Evolutionary conservation across 92 coral and sea anemone species (phyloP).

Genomic region (Paragorgia papillata): DNA sequence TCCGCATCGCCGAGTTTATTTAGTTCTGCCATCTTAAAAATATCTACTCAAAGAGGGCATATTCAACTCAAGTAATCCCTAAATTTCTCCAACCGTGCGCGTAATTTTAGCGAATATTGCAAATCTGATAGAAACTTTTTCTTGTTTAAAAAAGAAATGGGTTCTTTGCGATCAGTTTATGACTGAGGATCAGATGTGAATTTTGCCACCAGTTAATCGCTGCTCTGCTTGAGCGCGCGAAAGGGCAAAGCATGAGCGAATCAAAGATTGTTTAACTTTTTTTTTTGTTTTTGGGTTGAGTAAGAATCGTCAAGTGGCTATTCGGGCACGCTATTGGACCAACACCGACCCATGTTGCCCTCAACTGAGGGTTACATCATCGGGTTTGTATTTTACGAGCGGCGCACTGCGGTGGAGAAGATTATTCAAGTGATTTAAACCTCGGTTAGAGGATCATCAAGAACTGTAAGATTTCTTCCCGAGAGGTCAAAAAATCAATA

Average conservation of each 20-base stretch:
- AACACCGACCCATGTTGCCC: not conserved
- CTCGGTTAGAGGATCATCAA: no score
- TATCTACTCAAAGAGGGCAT: not conserved
- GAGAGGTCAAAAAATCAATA: not conserved
- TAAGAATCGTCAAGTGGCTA: slow-evolving; percentile 8
- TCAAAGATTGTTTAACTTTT: slow-evolving; percentile 5
- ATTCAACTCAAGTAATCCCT: not conserved
- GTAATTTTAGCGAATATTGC: no score
- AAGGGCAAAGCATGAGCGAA: not conserved
- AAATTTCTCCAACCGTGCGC: not conserved
- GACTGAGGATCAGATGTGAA: no score
- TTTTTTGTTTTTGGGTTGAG: slow-evolving; percentile 9
- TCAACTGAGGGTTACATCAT: slow-evolving; percentile 1
- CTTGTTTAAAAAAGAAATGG: no score
- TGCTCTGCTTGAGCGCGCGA: slow-evolving; percentile 31
- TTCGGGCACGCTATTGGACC: not conserved
- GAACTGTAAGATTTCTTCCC: no score
- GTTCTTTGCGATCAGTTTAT: no score
- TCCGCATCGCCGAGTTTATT: not conserved
- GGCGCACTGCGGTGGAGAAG: slow-evolving; percentile 5
- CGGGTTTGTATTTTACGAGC: not conserved
- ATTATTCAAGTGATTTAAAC: not conserved
- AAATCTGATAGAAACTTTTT: no score
- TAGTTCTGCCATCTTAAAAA: slow-evolving; percentile 17
- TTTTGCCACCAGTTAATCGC: slow-evolving; percentile 19